Conservation (phyloP, 2,888 invertebrate genomes). For the Achlya flavicornis region DNA sequence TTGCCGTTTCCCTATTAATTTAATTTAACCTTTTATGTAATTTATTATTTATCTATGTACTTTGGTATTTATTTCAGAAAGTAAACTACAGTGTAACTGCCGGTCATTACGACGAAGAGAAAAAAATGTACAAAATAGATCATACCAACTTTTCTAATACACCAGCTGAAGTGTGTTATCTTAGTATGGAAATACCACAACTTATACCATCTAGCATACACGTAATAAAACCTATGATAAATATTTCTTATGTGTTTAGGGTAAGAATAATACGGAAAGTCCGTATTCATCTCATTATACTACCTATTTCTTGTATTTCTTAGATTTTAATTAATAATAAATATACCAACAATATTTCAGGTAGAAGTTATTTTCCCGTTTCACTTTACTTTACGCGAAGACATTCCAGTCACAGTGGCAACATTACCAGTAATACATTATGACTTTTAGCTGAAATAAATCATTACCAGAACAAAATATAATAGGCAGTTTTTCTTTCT, state of each 20-base stretch:
- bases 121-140: conserved; percentile 49
- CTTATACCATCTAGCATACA: conserved; percentile 62
- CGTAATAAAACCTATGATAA: conserved; percentile 56
- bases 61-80: conserved; percentile 54
- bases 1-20: too few species aligned
- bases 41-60: neutral
- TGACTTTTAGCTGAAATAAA: conserved; percentile 34
- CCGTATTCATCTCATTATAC: too few species aligned
- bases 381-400: conserved; percentile 53
- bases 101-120: conserved; percentile 62
- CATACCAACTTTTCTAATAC: conserved; percentile 50
- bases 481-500: too few species aligned
- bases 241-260: conserved; percentile 63
- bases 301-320: neutral
- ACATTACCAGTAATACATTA: conserved; percentile 61
- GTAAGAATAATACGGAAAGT: conserved; percentile 40
- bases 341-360: conserved; percentile 39
- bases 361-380: conserved; percentile 53
- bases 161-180: conserved; percentile 49
- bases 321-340: neutral
- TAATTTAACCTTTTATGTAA: neutral
- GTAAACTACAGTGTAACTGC: conserved; percentile 57
- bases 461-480: neutral
- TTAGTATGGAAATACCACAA: conserved; percentile 67
- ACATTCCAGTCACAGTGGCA: conserved; percentile 57